Conservation (phyloP, 2,797 vertebrate genomes). For the Gymnothorax javanicus region DNA sequence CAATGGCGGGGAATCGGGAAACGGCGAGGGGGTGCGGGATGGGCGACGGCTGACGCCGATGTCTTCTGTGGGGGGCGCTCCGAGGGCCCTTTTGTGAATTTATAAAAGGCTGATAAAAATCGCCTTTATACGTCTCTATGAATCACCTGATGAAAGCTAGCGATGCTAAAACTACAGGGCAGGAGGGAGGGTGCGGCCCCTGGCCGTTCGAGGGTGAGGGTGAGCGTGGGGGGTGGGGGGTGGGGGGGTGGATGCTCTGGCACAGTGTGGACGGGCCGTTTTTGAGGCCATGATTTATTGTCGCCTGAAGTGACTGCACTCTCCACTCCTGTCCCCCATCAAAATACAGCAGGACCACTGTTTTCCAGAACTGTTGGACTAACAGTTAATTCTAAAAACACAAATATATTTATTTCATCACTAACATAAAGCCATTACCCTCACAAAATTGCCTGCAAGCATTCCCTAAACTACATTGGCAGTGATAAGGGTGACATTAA, state of each 20-base stretch:
- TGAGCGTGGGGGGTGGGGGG: slow-evolving; percentile 54
- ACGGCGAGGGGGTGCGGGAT: slow-evolving; percentile 69
- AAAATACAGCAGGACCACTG: slow-evolving; percentile 21
- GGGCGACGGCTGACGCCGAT: slow-evolving; percentile 61
- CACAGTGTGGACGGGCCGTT: slow-evolving; percentile 69
- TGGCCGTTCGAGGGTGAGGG: slow-evolving; percentile 66
- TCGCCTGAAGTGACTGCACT: slow-evolving; percentile 51
- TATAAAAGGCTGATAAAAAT: slow-evolving; percentile 77
- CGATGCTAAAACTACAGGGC: slow-evolving; percentile 73
- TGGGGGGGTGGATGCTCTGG: slow-evolving; percentile 31
- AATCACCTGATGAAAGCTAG: slow-evolving; percentile 76
- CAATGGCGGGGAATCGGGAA: slow-evolving; percentile 77
- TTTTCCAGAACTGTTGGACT: background rate
- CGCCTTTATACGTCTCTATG: slow-evolving; percentile 76
- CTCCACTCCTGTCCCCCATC: slow-evolving; percentile 20
- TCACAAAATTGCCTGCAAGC: slow-evolving; percentile 46
- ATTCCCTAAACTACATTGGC: slow-evolving; percentile 41
- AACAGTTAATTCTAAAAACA: background rate
- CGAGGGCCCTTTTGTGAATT: slow-evolving; percentile 75
- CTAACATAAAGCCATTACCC: slow-evolving; percentile 62
- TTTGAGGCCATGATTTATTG: slow-evolving; percentile 74
- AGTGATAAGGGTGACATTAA: slow-evolving; percentile 69
- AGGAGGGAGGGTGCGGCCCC: slow-evolving; percentile 68
- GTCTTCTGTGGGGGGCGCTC: slow-evolving; percentile 74
- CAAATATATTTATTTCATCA: background rate